Evolutionary conservation across 2,888 invertebrate species (phyloP), one percentile per base, ranked within the genome.

Genomic region (Steinernema scapterisci): DNA sequence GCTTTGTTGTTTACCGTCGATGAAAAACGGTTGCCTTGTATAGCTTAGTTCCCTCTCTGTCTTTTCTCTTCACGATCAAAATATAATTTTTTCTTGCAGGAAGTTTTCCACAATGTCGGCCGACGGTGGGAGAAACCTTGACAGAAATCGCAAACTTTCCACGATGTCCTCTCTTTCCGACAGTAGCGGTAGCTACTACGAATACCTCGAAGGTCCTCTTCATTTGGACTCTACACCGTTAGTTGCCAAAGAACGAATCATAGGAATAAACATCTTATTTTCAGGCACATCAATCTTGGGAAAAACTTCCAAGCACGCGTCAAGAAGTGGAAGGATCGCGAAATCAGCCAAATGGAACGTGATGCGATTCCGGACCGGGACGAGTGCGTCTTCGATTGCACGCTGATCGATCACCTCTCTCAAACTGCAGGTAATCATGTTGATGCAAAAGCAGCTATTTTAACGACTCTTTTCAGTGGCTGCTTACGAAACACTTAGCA

Each of bases 241-340:
- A 56, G 81, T 56, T 43, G 38, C 38, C 9, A 38, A 38, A 38
- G 3, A 9, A 38, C 5, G 38, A 9, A 38, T 9, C 38, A 38
- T n/a, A n/a, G 9, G 38, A 38, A 38, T 38, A 38, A 38, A 38
- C 38, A 38, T 38, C 38, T 25, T 6, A 13, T 31, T 13, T 63
- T 73, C 75, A 84, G 84, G 9, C 83, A 82, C 74, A 83, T 83
- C 71, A 83, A 83, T 51, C 72, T 83, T 11, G 83, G 83, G n/a
- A 78, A 79, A 72, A 74, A 76, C 44, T 87, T 81, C 76, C 86
- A 86, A 74, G 86, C 87, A 16, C 73, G 79, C 45, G 86, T 86
- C 46, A 80, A 81, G 74, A 87, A 85, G 74, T 86, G 86, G 86
- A 80, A 82, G 9, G 85, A 83, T 52, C 73, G 86, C 44, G 80